Evolutionary conservation across 2,113 vertebrate genomes (phyloP), one percentile per base, ranked within the genome.

Genomic region (Osmerus mordax): DNA sequence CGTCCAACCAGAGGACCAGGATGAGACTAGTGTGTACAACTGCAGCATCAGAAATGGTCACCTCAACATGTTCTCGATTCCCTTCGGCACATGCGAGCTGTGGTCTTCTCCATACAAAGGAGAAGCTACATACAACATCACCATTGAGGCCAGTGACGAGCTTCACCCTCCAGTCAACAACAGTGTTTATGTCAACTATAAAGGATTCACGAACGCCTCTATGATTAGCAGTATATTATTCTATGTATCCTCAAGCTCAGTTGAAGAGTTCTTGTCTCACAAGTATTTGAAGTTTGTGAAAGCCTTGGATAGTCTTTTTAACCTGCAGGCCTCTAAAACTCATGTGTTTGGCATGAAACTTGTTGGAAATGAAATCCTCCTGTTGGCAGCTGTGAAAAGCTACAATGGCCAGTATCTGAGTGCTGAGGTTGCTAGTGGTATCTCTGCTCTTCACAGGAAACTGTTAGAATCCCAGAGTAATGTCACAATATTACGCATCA

Each of bases 341-440:
- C 90, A 93, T 55, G 86, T 92, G 1, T 93, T 92, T 86, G 92
- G 87, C 75, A 91, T 93, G 29, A 91, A 90, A 78, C 73, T 72
- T 13, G 74, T 89, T 55, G 85, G 81, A 13, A 72, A 75, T 18
- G 78, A 89, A 73, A 89, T 90, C 61, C 83, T 92, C 67, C 72
- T 93, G 21, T 69, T 92, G 68, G 89, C 89, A 62, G 89, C 90
- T 0, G 86, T 92, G 15, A 92, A 91, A 84, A 91, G 82, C 53
- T 91, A 89, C 73, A 90, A 91, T 0, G 90, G 92, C 47, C 85
- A 90, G 64, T 90, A 91, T 78, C 74, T 93, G 3, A 90, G 84
- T 69, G 84, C 78, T 54, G 87, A 89, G n/a, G 84, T 88, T 3
- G 91, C 90, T 1, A 90, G 85, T 14, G 73, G 80, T 8, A 87